Base-by-base conservation (phyloP, 1,140 invertebrate species). In the Caligus rogercresseyi region DNA sequence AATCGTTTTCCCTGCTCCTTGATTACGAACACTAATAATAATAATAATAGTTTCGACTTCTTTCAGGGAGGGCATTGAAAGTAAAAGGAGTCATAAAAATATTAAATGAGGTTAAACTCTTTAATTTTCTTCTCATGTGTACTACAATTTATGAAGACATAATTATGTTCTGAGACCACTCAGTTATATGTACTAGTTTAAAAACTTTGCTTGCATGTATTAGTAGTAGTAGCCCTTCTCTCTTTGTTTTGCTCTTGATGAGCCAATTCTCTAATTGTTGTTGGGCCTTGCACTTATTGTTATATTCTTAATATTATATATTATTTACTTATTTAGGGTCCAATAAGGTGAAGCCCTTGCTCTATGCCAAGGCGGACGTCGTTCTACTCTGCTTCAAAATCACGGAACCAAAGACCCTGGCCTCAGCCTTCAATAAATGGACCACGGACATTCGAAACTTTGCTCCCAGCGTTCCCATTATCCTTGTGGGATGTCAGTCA, bases 401-500 rank as follows among this genome's bases (percentile, higher is more conserved):
- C 54, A 21, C 52, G 15, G 53, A 63, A n/a, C 61, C 61, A 25
- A 24, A 19, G 21, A 23, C 61, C 14, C 52, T 63, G 13, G 56
- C 52, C 25, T 21, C 52, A 25, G 61, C 61, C 52, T n/a, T 63
- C 24, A 55, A 63, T 26, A 57, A 19, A 16, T 63, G 61, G 61
- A 21, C 19, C 14, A 21, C 61, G 18, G 61, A 63, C n/a, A 19
- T 63, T 18, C 52, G 61, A 2, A 26, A 14, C 24, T 14, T 19
- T n/a, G 61, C 61, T 2, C 61, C 61, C 13, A 21, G 16, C 18
- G 25, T 25, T 21, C 61, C 61, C 15, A 58, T 63, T 25, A 55
- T 63, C n/a, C 61, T 63, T 21, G 61, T 63, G 20, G 61, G 61
- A n/a, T 63, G 61, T 25, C 61, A 63, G 53, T 58, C 51, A 20